Evolutionary conservation across 2,888 invertebrate genomes (phyloP).

Genomic region (Rhyacophila evoluta): DNA sequence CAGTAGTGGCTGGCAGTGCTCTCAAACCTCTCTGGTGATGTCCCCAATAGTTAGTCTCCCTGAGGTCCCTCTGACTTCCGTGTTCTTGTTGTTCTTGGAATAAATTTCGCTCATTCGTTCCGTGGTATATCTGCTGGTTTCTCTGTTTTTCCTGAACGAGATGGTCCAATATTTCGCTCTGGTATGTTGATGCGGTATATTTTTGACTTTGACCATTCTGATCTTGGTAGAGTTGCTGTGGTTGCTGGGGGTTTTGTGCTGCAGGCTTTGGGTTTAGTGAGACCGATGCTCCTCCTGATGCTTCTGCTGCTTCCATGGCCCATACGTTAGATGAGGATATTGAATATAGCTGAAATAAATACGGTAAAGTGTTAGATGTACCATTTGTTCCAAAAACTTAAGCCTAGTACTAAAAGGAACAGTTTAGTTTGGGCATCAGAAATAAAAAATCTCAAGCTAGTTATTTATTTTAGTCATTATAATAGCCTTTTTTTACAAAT

Average conservation of each 20-base stretch:
- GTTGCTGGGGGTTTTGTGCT: slow-evolving; percentile 51
- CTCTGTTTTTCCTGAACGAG: not conserved
- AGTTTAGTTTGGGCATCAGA: too few species aligned
- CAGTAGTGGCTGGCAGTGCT: slow-evolving; percentile 36
- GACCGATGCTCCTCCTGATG: slow-evolving; percentile 61
- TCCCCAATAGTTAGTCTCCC: not conserved
- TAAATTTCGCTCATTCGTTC: not conserved
- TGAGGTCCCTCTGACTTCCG: not conserved
- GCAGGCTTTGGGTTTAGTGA: slow-evolving; percentile 62
- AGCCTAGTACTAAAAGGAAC: too few species aligned
- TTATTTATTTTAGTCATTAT: too few species aligned
- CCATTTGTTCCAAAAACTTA: too few species aligned
- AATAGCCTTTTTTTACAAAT: too few species aligned
- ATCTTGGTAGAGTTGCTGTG: not conserved
- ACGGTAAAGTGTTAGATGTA: too few species aligned
- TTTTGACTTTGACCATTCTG: not conserved
- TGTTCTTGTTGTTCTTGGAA: not conserved
- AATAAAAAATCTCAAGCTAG: too few species aligned
- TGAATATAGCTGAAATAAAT: slow-evolving; percentile 63
- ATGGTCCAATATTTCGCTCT: slow-evolving; percentile 26
- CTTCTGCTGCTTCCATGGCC: slow-evolving; percentile 59
- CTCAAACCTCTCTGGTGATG: slow-evolving; percentile 32
- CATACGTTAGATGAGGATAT: slow-evolving; percentile 65
- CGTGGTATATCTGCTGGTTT: slow-evolving; percentile 32
- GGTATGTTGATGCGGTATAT: slow-evolving; percentile 29